Evolutionary conservation across 2,888 invertebrate genomes (phyloP), one percentile per base, ranked within the genome.

Genomic region (Rhagonycha fulva): DNA sequence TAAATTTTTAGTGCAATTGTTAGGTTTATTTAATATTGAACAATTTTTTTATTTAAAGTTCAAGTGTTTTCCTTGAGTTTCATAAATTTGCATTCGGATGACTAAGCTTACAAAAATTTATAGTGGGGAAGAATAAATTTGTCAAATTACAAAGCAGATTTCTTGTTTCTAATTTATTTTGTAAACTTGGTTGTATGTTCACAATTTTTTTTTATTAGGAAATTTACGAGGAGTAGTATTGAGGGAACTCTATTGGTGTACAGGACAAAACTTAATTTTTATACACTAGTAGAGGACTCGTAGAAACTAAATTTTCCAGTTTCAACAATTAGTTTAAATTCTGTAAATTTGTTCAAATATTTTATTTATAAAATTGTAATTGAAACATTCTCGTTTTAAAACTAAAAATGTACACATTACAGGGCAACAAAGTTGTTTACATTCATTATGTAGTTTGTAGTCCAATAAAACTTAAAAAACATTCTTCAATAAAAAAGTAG

Each of bases 1-100:
- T 85, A 86, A 83, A 80, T 82, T 76, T 76, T 74, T 81, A 81
- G 81, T 78, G 73, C 71, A 81, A 81, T 79, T 71, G 26, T 76
- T 74, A 70, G 73, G 28, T 32, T 60, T 66, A 76, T 69, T 72
- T 72, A 62, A 62, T 70, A 70, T 77, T 62, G 19, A 67, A 62
- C 30, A 72, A 67, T 78, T 75, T 75, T 47, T 47, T 47, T 47
- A 47, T 47, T 47, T 47, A n/a, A 47, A 47, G 47, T 47, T 47
- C 47, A 7, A 47, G n/a, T 9, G 47, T 47, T 47, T n/a, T 47
- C n/a, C 47, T 47, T 47, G 47, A 47, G 47, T 47, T 47, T 47
- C 47, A n/a, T 47, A n/a, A 47, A 47, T 47, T 47, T 47, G n/a
- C n/a, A 47, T n/a, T 47, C 2, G n/a, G 7, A 47, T n/a, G 47